These are phyloP conservation scores for Herminia tarsipennalis DNA, from an alignment of 2,888 invertebrate species.

Conservation along the genomic window DNA sequence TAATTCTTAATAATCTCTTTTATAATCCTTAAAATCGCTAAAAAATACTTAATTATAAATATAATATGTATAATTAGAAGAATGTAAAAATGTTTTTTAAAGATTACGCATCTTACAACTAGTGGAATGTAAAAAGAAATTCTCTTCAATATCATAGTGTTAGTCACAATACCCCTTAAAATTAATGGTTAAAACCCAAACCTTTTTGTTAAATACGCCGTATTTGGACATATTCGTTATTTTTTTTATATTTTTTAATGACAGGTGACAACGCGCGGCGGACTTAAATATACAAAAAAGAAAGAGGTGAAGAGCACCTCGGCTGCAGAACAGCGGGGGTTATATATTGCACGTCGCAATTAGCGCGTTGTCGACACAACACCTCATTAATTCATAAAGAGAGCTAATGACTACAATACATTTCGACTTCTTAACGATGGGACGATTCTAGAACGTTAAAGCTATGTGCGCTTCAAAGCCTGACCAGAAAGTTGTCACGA, in stretches of 20 bases:
- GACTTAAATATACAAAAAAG: slow-evolving; percentile 30
- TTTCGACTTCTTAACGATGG: slow-evolving; percentile 75
- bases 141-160: slow-evolving; percentile 60
- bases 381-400: slow-evolving; percentile 48
- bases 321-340: too few relatives aligned
- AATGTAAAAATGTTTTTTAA: slow-evolving; percentile 45
- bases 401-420: slow-evolving; percentile 73
- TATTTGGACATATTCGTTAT: slow-evolving; percentile 55
- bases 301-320: background rate
- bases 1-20: slow-evolving; percentile 73
- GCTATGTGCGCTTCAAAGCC: slow-evolving; percentile 57
- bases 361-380: slow-evolving; percentile 9
- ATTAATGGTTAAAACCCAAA: slow-evolving; percentile 81
- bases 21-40: slow-evolving; percentile 36
- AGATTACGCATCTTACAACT: slow-evolving; percentile 74
- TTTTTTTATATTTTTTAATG: slow-evolving; percentile 31
- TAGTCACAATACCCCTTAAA: slow-evolving; percentile 75
- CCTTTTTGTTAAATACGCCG: slow-evolving; percentile 69
- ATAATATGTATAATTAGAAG: slow-evolving; percentile 43
- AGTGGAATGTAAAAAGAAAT: slow-evolving; percentile 74
- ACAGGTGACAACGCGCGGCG: slow-evolving; percentile 17
- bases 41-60: slow-evolving; percentile 38
- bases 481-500: slow-evolving; percentile 43
- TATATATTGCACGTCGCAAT: slow-evolving; percentile 7
- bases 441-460: slow-evolving; percentile 75